Evolutionary conservation across 2,113 vertebrate species (phyloP).

Genomic region (Pomatorhinus ruficollis): DNA sequence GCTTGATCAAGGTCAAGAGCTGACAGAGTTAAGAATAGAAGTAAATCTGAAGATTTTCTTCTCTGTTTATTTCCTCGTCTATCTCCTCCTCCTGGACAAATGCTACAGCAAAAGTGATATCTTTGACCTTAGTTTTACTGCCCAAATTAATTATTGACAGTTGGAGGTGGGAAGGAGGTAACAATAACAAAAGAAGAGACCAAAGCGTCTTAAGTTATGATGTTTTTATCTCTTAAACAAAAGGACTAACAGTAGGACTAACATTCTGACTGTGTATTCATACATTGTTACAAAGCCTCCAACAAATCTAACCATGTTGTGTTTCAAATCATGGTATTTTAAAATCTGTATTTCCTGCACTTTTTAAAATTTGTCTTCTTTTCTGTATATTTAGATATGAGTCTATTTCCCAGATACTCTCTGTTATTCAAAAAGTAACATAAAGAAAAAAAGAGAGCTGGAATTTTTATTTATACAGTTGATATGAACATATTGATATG

Average conservation of each 20-base stretch:
- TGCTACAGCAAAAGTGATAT: neutral
- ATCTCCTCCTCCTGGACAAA: neutral
- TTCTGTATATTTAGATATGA: neutral
- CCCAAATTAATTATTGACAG: neutral
- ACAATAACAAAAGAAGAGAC: neutral
- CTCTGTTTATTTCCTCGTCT: neutral
- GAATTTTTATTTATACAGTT: neutral
- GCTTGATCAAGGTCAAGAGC: neutral
- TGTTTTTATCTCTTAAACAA: neutral
- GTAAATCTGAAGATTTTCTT: neutral
- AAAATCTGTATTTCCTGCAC: neutral
- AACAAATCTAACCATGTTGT: neutral
- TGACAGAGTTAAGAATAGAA: neutral
- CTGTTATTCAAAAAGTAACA: neutral
- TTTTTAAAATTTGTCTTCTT: neutral
- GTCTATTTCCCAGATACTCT: neutral
- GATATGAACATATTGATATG: neutral
- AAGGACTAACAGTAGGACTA: neutral
- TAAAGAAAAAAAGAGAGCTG: neutral
- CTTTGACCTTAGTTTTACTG: neutral
- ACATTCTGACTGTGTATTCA: neutral
- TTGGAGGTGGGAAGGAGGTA: neutral
- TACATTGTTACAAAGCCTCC: fast-evolving
- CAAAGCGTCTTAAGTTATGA: neutral
- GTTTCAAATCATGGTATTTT: neutral